Evolutionary conservation across 2,888 invertebrate genomes (phyloP), one percentile per base, ranked within the genome.

Genomic region (Hemithea aestivaria): DNA sequence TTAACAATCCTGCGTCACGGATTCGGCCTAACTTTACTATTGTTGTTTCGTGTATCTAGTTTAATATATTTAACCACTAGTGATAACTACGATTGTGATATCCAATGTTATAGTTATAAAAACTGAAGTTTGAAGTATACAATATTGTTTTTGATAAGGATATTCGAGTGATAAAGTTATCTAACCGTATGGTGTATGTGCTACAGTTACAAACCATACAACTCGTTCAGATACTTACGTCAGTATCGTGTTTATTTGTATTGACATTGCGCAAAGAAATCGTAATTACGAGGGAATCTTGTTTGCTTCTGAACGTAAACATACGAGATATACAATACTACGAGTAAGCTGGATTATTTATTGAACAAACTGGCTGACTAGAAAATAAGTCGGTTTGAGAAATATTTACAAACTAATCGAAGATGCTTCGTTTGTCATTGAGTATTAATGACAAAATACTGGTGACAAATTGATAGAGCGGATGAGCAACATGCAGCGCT

Each of bases 401-500:
- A 35, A 4, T 23, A 9, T 35, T 37, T 32, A 43, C 28, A 38
- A 4, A 16, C 16, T 5, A 4, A 16, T 16, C 26, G 33, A 27
- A 28, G 24, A 35, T 46, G 39, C 25, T 29, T 29, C 2, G 20
- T 25, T 35, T 25, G 12, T 10, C 2, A 20, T 8, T 29, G 12
- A 23, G 6, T 12, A 20, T 27, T 27, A 20, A 27, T 12, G 6
- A 7, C n/a, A 8, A 9, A 21, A 11, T 20, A 27, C n/a, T 21
- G 27, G 21, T 28, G 27, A 28, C 27, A 12, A 27, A 27, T 20
- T 31, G 10, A 29, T 30, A 2, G 20, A 20, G 45, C 38, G 53
- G 47, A 35, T 54, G 43, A 45, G 45, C 40, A 44, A 37, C 44
- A 85, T 87, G 85, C 84, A 85, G 62, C 82, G 89, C 53, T 90